Base-by-base conservation (phyloP, 2,888 invertebrate species). In the Cataglyphis albicans region DNA sequence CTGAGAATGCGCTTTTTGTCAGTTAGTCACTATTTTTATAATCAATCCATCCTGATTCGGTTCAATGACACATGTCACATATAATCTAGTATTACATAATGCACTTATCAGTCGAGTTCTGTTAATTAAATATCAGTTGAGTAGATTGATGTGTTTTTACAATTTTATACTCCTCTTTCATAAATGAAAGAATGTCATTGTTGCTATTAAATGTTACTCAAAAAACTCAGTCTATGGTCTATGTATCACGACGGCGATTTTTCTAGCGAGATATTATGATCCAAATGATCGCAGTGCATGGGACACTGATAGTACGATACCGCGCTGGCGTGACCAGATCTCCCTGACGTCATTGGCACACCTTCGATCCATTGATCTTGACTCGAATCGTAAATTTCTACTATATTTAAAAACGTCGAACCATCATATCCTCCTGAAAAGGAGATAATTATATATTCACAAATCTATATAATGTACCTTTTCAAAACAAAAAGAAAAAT, bases 271-370 rank as follows among this genome's bases (percentile, higher is more conserved):
- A 87, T 84, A 84, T 88, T 86, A 74, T 90, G 91, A 72, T 93
- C 93, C 84, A 92, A 88, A 65, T 94, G 93, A 86, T 95, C 95
- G 83, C 94, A 94, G 83, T 95, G 95, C 59, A 95, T 93, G 3
- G 95, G 95, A 92, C 97, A 96, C 25, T 97, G 96, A 90, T 97
- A 97, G 95, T 97, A 97, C 92, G 98, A 98, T 18, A 98, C 98
- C 3, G 98, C 98, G 65, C 98, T 97, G 0, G 98, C 98, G 95
- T 98, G 98, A 0, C 99, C 98, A 12, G 98, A 98, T 73, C 98
- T 96, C 12, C 98, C 98, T 6, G 98, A 97, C 29, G 97, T 97
- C 92, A 99, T 96, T 6, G 97, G 96, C 7, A 97, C 96, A 57
- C 98, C 98, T 86, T 96, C 96, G 85, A 96, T 95, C 99, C 99